A percentile compares a stretch with the other conserved stretches of the same genome.
These are phyloP conservation scores for Drosophila borealis DNA, from an alignment of 2,888 invertebrate species.

Conservation along the genomic window DNA sequence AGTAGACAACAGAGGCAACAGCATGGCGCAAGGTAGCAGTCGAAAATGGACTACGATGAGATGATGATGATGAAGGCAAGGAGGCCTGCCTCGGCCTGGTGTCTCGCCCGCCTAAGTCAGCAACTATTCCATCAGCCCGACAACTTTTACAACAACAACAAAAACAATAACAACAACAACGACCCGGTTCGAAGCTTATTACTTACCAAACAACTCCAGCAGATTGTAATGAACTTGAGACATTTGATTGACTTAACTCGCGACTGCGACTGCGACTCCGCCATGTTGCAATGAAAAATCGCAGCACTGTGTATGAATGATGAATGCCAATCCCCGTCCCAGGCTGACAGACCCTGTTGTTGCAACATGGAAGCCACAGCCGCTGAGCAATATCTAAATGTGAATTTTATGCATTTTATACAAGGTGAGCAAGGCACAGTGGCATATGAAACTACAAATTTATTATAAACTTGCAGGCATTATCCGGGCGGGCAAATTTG, in stretches of 20 bases:
- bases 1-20: conserved; percentile 43
- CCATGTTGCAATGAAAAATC: conserved; percentile 72
- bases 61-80: conserved; percentile 40
- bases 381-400: conserved; percentile 63
- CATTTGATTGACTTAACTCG: conserved; percentile 73
- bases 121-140: conserved; percentile 53
- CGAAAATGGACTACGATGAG: conserved; percentile 66
- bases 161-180: conserved; percentile 14
- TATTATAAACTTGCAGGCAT: not conserved
- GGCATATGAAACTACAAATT: conserved; percentile 12
- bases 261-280: conserved; percentile 50
- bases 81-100: conserved; percentile 31
- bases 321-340: conserved; percentile 60
- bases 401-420: conserved; percentile 74
- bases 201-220: conserved; percentile 75
- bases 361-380: conserved; percentile 54
- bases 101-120: conserved; percentile 33
- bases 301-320: conserved; percentile 74
- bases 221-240: conserved; percentile 76
- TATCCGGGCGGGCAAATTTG: too few species aligned
- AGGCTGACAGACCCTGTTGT: conserved; percentile 13
- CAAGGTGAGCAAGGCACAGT: conserved; percentile 64
- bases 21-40: conserved; percentile 63
- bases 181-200: conserved; percentile 63
- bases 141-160: conserved; percentile 59